Percentiles rank a stretch among this genome's conserved stretches.
These are phyloP conservation scores for Drosophila koepferae DNA, from an alignment of 2,888 invertebrate genomes.

Conservation along the genomic window DNA sequence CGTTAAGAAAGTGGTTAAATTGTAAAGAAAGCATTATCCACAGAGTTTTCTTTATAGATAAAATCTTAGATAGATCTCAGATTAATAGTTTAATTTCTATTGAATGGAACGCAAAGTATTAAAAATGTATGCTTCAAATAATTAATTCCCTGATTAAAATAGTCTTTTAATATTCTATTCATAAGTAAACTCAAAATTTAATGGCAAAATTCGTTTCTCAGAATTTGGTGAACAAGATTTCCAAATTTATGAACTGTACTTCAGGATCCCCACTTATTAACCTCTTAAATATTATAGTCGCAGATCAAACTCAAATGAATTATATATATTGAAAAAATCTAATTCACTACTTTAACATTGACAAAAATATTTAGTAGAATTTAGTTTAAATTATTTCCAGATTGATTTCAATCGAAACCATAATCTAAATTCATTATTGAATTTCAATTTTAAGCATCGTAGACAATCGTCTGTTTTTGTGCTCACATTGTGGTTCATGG, in stretches of 20 bases:
- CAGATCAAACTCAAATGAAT: too few species aligned
- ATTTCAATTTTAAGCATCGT: not conserved
- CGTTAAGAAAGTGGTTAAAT: not conserved
- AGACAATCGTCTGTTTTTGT: not conserved
- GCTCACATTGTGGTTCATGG: slow-evolving; percentile 51
- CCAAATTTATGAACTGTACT: not conserved
- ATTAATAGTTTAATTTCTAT: too few species aligned
- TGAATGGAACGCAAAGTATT: too few species aligned
- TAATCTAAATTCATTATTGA: not conserved
- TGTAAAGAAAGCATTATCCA: not conserved
- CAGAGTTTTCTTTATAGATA: not conserved
- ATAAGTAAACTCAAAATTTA: not conserved
- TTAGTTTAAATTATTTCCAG: too few species aligned
- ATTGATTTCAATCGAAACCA: not conserved
- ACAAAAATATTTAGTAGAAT: too few species aligned
- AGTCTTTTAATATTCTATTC: not conserved
- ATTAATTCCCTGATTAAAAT: too few species aligned
- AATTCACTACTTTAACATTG: too few species aligned
- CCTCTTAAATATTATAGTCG: too few species aligned
- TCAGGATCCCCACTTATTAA: not conserved
- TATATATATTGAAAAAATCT: too few species aligned
- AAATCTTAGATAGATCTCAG: not conserved
- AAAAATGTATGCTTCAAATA: too few species aligned
- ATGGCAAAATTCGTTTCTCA: not conserved
- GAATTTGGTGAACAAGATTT: not conserved